phyloP scores from a whole-genome alignment of 2,113 vertebrate genomes.

The Pao palembangensis region DNA sequence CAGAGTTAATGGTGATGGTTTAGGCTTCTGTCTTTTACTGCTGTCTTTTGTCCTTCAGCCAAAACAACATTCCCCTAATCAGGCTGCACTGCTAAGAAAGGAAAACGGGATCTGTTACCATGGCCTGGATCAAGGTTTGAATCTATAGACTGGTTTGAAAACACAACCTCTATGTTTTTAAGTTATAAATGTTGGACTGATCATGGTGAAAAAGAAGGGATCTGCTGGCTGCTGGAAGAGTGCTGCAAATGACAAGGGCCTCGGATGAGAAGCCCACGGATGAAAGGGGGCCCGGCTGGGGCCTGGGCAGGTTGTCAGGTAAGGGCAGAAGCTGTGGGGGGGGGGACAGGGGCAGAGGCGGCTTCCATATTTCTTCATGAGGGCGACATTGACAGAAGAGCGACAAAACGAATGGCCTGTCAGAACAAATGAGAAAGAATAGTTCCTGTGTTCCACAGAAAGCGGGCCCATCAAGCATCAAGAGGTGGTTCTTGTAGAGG shows the following conservation, averaged over 20 bases:
- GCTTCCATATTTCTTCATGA: constrained; percentile 80
- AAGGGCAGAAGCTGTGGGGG: constrained; percentile 58
- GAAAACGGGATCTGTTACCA: constrained; percentile 1
- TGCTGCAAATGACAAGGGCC: constrained; percentile 7
- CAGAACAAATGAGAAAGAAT: constrained; percentile 78
- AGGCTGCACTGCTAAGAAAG: constrained; percentile 18
- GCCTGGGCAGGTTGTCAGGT: constrained; percentile 47
- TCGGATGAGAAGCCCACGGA: constrained; percentile 11
- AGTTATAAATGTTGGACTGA: neutral
- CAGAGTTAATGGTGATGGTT: constrained; percentile 66
- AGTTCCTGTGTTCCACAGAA: constrained; percentile 64
- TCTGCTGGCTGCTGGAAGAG: constrained; percentile 1
- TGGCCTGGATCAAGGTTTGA: constrained; percentile 5
- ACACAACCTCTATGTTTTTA: neutral
- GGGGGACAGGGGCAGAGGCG: constrained; percentile 54
- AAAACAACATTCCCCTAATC: constrained; percentile 57
- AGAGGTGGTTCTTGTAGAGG: constrained; percentile 45
- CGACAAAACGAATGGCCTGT: constrained; percentile 76
- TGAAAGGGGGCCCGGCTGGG: constrained; percentile 9
- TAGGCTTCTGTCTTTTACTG: constrained; percentile 53
- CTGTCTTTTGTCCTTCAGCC: constrained; percentile 44
- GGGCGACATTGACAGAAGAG: constrained; percentile 71
- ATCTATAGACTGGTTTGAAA: constrained; percentile 8
- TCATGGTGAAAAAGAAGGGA: neutral
- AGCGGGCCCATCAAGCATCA: constrained; percentile 72